Evolutionary conservation across 2,113 vertebrate species (phyloP).

Genomic region (Gasterosteus aculeatus): DNA sequence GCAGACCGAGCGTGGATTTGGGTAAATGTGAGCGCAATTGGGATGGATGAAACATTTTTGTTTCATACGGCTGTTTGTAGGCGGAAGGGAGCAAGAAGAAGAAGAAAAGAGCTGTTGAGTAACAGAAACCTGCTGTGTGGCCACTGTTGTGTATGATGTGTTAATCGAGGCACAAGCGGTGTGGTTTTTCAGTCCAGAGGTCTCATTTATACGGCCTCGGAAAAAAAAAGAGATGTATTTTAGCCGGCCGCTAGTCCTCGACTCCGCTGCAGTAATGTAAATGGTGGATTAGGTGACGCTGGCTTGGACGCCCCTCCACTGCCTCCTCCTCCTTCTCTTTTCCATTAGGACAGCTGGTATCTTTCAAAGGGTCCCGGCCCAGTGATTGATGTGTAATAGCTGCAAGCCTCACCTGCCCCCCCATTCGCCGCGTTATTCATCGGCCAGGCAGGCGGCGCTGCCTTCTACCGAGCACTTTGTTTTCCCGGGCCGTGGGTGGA

Average conservation of each 20-base stretch:
- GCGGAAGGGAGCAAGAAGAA: conserved; percentile 10
- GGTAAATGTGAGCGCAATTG: conserved; percentile 68
- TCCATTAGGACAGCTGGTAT: conserved; percentile 83
- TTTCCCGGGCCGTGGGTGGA: conserved; percentile 49
- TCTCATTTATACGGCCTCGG: conserved; percentile 72
- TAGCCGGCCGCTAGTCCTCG: conserved; percentile 77
- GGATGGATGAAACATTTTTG: conserved; percentile 76
- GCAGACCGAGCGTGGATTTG: conserved; percentile 62
- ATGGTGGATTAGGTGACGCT: conserved; percentile 79
- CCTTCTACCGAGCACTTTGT: conserved; percentile 67
- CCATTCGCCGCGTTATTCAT: conserved; percentile 66
- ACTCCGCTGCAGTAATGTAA: conserved; percentile 81
- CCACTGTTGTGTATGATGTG: conserved; percentile 78
- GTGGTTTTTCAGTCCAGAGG: conserved; percentile 75
- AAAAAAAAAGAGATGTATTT: conserved; percentile 76
- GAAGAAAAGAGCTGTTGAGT: conserved; percentile 54
- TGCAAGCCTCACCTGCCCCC: conserved; percentile 80
- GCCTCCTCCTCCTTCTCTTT: conserved; percentile 66
- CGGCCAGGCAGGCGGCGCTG: conserved; percentile 45
- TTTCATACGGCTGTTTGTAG: conserved; percentile 61
- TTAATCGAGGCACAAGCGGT: conserved; percentile 80
- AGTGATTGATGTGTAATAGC: conserved; percentile 84
- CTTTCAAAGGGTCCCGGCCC: conserved; percentile 80
- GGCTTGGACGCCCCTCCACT: conserved; percentile 52
- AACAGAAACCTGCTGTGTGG: conserved; percentile 77